Percentiles rank a stretch among this genome's conserved stretches.
Evolutionary conservation across 2,797 vertebrate genomes (phyloP).

Genomic region (Ispidina picta): DNA sequence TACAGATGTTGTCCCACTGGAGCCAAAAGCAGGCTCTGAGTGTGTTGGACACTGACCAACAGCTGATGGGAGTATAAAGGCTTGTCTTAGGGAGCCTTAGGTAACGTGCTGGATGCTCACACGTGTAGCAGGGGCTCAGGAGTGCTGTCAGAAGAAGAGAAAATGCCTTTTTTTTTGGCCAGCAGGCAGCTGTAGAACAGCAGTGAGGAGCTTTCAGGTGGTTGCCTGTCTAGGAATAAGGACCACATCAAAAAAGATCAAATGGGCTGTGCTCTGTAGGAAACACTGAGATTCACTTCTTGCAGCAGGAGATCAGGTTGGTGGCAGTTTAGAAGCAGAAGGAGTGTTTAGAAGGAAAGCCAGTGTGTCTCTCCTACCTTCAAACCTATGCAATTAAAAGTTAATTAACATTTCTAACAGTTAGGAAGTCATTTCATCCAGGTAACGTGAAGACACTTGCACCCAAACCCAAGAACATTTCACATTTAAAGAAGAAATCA

Average conservation of each 20-base stretch:
- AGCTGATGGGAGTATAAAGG: background rate
- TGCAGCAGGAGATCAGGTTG: background rate
- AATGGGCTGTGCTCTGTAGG: background rate
- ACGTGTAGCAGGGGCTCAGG: background rate
- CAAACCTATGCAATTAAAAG: background rate
- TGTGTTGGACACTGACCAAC: background rate
- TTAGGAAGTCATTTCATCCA: background rate
- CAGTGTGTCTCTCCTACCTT: background rate
- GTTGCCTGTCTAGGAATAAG: background rate
- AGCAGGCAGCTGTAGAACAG: background rate
- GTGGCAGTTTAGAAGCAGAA: background rate
- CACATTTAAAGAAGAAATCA: background rate
- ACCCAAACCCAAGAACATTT: background rate
- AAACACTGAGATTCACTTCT: background rate
- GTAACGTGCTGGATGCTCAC: background rate
- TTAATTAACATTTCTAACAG: background rate
- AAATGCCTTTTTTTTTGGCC: background rate
- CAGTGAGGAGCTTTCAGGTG: background rate
- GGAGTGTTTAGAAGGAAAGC: background rate
- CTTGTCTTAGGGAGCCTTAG: background rate
- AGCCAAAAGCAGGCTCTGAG: background rate
- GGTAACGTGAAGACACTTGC: background rate
- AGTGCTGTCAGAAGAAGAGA: background rate
- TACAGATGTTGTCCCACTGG: background rate
- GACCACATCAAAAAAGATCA: slow-evolving; percentile 46